Evolutionary conservation across 1,140 invertebrate genomes (phyloP).

Genomic region (Gryllus bimaculatus): DNA sequence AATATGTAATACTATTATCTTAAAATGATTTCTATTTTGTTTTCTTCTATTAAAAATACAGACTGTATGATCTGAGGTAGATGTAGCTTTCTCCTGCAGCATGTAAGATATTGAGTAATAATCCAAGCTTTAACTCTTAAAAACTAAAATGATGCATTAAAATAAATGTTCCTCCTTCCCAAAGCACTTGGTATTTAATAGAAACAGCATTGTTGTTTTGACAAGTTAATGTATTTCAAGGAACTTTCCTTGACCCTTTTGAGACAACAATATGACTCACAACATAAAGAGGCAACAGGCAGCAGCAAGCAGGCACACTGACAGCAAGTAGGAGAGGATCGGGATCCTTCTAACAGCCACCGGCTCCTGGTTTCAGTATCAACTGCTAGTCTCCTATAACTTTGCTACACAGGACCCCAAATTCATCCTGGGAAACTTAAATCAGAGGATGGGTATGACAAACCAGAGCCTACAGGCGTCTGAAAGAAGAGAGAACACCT

Average conservation of each 20-base stretch:
- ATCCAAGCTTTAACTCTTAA: too few relatives aligned
- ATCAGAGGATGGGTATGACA: not conserved
- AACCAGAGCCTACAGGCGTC: not conserved
- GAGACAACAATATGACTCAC: not conserved
- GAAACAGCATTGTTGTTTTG: too few relatives aligned
- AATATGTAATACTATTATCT: too few relatives aligned
- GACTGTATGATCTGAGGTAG: too few relatives aligned
- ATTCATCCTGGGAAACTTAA: not conserved
- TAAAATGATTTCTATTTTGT: too few relatives aligned
- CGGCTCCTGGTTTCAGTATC: not conserved
- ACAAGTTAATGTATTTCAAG: too few relatives aligned
- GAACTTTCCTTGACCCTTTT: not conserved
- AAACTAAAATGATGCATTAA: too few relatives aligned
- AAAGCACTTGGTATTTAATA: too few relatives aligned
- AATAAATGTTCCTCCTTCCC: too few relatives aligned
- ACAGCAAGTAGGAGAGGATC: not conserved
- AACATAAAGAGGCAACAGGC: not conserved
- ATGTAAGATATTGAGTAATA: not conserved
- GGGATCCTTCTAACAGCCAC: not conserved
- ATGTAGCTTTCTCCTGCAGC: slow-evolving; percentile 1
- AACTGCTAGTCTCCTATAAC: not conserved
- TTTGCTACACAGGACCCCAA: not conserved
- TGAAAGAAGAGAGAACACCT: not conserved
- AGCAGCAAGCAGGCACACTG: not conserved
- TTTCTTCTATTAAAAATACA: too few relatives aligned